Percentiles rank a stretch among this genome's conserved stretches.
phyloP scores from a whole-genome alignment of 2,797 vertebrate species.

The Spondyliosoma cantharus region DNA sequence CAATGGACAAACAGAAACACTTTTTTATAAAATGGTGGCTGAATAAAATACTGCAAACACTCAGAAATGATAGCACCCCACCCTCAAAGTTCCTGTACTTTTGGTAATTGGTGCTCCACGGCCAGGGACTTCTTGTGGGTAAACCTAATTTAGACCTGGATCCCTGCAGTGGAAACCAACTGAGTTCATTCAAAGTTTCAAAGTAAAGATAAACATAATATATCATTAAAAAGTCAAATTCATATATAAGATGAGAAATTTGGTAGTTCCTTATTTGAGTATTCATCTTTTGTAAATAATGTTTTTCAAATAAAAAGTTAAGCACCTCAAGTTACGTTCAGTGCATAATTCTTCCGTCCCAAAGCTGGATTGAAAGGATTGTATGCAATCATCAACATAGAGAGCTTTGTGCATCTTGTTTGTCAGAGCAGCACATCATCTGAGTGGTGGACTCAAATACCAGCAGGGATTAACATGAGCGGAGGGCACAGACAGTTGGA shows the following conservation, averaged over 20 bases:
- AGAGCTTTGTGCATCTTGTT: not conserved
- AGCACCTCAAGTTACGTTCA: not conserved
- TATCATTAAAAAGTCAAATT: not conserved
- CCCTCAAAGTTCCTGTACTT: no score
- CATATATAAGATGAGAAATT: not conserved
- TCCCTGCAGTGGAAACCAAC: no score
- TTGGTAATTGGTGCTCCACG: no score
- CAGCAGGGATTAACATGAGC: slow-evolving; percentile 37
- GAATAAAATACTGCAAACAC: no score
- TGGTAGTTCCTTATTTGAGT: not conserved
- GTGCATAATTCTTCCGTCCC: not conserved
- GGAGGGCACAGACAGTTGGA: slow-evolving; percentile 26
- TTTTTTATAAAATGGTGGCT: no score
- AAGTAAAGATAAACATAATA: not conserved
- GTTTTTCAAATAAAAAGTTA: not conserved
- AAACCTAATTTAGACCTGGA: no score
- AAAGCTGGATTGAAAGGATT: slow-evolving; percentile 8
- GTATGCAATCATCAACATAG: not conserved
- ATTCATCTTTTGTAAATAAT: not conserved
- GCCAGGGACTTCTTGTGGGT: no score
- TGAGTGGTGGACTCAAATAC: slow-evolving; percentile 35
- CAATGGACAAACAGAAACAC: no score
- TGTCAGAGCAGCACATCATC: slow-evolving; percentile 14
- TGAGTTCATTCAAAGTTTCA: no score
- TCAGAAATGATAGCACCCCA: no score